Conservation (phyloP, 2,888 invertebrate species). For the Epinotia nisella region DNA sequence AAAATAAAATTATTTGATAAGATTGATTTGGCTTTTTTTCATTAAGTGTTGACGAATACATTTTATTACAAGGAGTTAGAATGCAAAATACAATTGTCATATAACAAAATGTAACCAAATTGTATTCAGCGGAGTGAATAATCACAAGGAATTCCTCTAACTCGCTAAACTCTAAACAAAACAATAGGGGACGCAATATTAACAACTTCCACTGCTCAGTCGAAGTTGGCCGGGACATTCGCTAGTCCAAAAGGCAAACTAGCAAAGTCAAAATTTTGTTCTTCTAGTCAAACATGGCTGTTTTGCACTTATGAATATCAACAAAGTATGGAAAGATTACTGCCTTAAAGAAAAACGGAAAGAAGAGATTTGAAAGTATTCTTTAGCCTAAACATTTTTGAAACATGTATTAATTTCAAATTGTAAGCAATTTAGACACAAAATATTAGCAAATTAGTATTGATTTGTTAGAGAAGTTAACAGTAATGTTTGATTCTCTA, state of each 20-base stretch:
- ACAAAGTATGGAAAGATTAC: neutral
- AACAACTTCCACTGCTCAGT: conserved; percentile 30
- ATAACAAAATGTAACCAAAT: conserved; percentile 27
- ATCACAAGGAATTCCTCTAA: conserved; percentile 40
- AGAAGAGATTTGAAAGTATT: no score
- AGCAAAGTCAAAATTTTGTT: conserved; percentile 1
- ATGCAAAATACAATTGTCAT: conserved; percentile 10
- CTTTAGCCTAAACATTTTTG: no score
- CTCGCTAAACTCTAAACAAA: conserved; percentile 42
- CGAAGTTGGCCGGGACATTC: conserved; percentile 20
- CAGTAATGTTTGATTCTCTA: no score
- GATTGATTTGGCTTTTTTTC: no score
- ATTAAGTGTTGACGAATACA: neutral
- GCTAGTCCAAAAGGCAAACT: conserved; percentile 25
- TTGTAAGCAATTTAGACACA: no score
- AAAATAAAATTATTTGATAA: no score
- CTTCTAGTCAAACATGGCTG: neutral
- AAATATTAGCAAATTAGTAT: no score
- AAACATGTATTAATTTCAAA: no score
- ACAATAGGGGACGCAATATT: conserved; percentile 40
- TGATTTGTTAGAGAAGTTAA: no score
- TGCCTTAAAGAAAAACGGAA: neutral
- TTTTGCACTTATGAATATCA: neutral
- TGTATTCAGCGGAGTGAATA: conserved; percentile 39
- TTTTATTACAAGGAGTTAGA: neutral